Percentiles rank a stretch among this genome's conserved stretches.
Conservation (phyloP, 2,888 invertebrate genomes). For the Itoplectis maculator region DNA sequence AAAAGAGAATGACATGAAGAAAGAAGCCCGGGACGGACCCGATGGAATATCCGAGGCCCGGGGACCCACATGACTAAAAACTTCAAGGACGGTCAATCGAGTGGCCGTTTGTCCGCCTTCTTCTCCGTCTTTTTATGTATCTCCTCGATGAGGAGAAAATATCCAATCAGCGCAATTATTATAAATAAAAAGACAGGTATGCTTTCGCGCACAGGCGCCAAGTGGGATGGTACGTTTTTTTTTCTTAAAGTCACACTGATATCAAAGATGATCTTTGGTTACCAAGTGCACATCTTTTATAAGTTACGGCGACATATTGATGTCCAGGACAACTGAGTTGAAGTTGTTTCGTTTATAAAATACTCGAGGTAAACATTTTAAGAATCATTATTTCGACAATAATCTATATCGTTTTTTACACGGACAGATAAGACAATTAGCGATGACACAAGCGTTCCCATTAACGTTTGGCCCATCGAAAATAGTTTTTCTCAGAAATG, state of each 20-base stretch:
- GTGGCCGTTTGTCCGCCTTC: conserved; percentile 3
- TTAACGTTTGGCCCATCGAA: background rate
- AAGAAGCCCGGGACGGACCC: conserved; percentile 15
- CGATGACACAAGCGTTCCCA: too few relatives aligned
- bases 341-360: too few relatives aligned
- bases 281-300: background rate
- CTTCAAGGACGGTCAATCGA: conserved; percentile 63
- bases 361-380: too few relatives aligned
- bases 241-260: conserved; percentile 36
- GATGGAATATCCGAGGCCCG: conserved; percentile 43
- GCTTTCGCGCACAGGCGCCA: background rate
- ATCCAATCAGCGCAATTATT: conserved; percentile 43
- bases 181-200: conserved; percentile 32
- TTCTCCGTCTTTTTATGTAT: conserved; percentile 9
- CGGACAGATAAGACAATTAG: too few relatives aligned
- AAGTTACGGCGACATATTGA: background rate
- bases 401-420: too few relatives aligned
- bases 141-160: conserved; percentile 34
- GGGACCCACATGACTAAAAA: conserved; percentile 34
- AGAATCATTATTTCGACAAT: too few relatives aligned
- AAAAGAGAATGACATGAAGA: conserved; percentile 36
- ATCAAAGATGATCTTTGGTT: conserved; percentile 5
- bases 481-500: background rate
- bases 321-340: too few relatives aligned
- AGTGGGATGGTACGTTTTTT: conserved; percentile 26